A percentile compares a stretch with the other conserved stretches of the same genome.
Conservation (phyloP, 2,113 vertebrate species). For the Lethenteron reissneri region DNA sequence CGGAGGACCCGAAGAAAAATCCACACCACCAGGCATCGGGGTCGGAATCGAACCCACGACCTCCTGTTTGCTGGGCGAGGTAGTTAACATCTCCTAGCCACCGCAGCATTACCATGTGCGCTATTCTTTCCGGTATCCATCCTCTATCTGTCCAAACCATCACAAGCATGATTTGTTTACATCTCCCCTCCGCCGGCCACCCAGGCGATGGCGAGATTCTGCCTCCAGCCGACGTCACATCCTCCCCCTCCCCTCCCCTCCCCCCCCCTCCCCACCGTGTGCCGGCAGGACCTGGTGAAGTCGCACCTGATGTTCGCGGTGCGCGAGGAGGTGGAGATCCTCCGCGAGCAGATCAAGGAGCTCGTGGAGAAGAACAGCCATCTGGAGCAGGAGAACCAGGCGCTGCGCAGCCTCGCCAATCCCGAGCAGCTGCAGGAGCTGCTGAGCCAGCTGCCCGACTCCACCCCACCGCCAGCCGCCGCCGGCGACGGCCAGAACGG, state of each 20-base stretch:
- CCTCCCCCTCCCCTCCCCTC: background rate
- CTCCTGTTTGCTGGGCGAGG: background rate
- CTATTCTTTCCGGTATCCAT: too few relatives aligned
- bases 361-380: conserved; percentile 28
- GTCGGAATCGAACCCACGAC: too few relatives aligned
- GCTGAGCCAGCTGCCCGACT: background rate
- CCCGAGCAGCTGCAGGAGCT: conserved; percentile 13
- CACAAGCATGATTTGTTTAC: too few relatives aligned
- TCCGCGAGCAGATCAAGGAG: conserved; percentile 35
- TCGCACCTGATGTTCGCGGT: conserved; percentile 42
- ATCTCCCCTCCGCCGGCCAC: background rate
- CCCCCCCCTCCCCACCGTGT: background rate
- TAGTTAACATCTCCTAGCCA: too few relatives aligned
- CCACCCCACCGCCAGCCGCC: background rate
- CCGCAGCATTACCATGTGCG: too few relatives aligned
- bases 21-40: too few relatives aligned
- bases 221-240: background rate
- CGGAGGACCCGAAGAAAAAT: too few relatives aligned
- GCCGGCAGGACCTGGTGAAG: conserved; percentile 35
- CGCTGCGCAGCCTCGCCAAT: conserved; percentile 26
- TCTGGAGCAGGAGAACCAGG: conserved; percentile 33
- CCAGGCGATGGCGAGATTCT: background rate
- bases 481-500: too few relatives aligned
- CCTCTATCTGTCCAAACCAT: too few relatives aligned
- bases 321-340: conserved; percentile 37